Percentiles rank a stretch among this genome's conserved stretches.
These are phyloP conservation scores for Burhinus oedicnemus DNA, from an alignment of 2,113 vertebrate species.

Conservation along the genomic window DNA sequence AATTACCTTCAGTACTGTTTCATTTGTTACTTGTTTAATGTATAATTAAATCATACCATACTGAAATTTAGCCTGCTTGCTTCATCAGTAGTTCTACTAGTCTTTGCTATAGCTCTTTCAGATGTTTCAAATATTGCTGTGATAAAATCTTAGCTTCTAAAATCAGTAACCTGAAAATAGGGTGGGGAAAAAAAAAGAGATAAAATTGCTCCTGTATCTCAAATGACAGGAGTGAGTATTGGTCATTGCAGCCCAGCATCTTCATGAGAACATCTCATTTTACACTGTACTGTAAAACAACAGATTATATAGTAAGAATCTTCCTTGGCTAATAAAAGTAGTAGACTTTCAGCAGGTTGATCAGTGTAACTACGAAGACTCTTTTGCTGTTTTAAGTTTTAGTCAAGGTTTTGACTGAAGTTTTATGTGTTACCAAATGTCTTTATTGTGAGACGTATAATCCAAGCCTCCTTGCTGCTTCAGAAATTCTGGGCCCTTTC, in stretches of 20 bases:
- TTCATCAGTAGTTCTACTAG: neutral
- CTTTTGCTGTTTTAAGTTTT: neutral
- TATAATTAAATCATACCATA: neutral
- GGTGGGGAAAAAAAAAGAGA: no score
- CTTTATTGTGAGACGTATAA: constrained; percentile 73
- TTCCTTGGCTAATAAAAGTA: neutral
- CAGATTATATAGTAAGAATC: neutral
- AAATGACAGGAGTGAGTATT: neutral
- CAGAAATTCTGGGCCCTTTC: constrained; percentile 79
- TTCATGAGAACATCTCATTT: neutral
- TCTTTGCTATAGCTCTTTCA: neutral
- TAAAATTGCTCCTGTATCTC: neutral
- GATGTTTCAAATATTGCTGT: neutral
- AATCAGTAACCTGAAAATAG: neutral
- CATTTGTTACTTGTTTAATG: neutral
- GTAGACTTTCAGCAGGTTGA: neutral
- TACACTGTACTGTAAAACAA: neutral
- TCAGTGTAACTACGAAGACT: neutral
- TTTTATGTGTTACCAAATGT: neutral
- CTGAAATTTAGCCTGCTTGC: neutral
- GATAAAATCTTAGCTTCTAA: neutral
- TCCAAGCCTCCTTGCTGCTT: constrained; percentile 80
- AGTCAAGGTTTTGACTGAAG: neutral
- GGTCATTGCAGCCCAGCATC: neutral
- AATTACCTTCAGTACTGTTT: neutral